Evolutionary conservation across 2,888 invertebrate species (phyloP), one percentile per base, ranked within the genome.

Genomic region (Phasia obesa): DNA sequence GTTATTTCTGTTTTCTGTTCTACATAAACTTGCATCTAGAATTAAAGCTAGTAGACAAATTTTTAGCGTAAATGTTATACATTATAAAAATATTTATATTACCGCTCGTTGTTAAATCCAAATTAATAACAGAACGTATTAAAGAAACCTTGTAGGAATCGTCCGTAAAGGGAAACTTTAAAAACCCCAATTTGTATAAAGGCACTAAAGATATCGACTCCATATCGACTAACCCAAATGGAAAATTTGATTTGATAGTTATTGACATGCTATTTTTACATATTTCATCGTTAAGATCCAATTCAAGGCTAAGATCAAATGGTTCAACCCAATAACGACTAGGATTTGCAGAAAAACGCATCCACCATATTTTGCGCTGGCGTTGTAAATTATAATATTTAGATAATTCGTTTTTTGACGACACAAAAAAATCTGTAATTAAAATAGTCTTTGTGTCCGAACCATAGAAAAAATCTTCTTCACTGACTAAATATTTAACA

Each of bases 361-460:
- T 94, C 97, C 97, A 97, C 96, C 97, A 97, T 86, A 94, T 94
- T 89, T 95, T 95, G 74, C 96, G 93, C 87, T 95, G 94, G 82
- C 95, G 93, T 88, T 96, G 96, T 92, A 95, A 94, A 86, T 94
- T 94, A 87, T 95, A 94, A 89, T 95, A 96, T 88, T 94, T 93
- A 85, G 94, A 94, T 87, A 93, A 93, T 0, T 93, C 91, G 82
- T 86, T 86, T 27, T 87, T 83, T 2, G 88, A 84, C 23, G 86
- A 86, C 11, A 88, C 87, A 78, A 89, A 87, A 44, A 89, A 90
- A 62, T 88, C 88, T 6, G 88, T 88, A 0, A 88, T 84, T 0
- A 91, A 53, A 0, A 87, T 60, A 0, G 87, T 87, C 6, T 23
- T 74, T 0, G 35, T 70, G 13, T 73, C 19, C 15, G 74, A 23